Base-by-base conservation (phyloP, 2,797 vertebrate species). In the Lacerta agilis region DNA sequence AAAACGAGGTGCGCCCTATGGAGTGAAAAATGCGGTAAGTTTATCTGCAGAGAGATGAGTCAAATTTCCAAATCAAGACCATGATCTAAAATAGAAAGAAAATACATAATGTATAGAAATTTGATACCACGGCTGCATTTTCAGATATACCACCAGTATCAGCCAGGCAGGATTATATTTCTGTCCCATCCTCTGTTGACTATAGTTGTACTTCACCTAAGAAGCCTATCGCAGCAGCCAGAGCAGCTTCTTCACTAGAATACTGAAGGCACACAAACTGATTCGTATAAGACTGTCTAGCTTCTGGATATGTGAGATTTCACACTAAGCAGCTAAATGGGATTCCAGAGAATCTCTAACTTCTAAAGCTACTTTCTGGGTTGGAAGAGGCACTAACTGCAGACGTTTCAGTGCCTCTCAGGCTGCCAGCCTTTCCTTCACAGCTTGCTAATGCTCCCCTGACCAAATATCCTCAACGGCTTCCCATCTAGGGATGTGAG, bases 11-110 rank as follows among this genome's bases (percentile, higher is more conserved):
- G 33, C 33, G 33, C 33, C 33, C 33, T 33, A 33, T 33, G 33
- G 33, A 33, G 33, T 2, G 33, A 33, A 33, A 33, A 33, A 33
- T 2, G 33, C 33, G 2, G 1, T 90, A 85, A 79, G 29, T 43
- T 18, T 41, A 93, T 64, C 1, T 7, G 88, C 79, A 72, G 89
- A 91, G 45, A 61, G 6, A 69, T 5, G 88, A 72, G 29, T 36
- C 71, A 90, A 87, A 71, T 76, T 88, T 93, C 49, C 29, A 79
- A 90, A 86, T 67, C 83, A 90, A 61, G 55, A 80, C 78, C 94
- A 90, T 23, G 86, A 93, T 78, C 77, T 91, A 78, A 18, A 5
- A 66, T 67, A 13, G 7, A 73, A 33, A 43, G 8, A 77, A 33
- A 41, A 64, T 4, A 29, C 45, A 33, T 20, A 41, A 78, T 66